phyloP scores from a whole-genome alignment of 53 echinoderm and acorn worm genomes.

The Zoroaster sp. region DNA sequence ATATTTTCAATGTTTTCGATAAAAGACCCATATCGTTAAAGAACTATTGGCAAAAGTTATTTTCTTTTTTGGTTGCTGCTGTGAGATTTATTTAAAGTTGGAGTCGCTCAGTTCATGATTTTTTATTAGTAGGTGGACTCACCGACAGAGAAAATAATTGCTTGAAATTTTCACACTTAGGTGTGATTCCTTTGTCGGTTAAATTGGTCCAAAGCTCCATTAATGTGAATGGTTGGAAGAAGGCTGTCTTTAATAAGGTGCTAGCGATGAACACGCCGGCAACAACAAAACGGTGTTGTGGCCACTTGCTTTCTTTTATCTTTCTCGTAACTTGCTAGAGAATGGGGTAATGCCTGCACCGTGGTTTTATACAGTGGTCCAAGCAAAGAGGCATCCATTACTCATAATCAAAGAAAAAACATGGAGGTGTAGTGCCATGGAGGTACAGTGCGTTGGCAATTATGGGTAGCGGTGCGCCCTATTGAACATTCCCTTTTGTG shows the following conservation, averaged over 20 bases:
- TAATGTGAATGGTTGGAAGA: neutral
- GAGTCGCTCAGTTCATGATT: too few relatives aligned
- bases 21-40: too few relatives aligned
- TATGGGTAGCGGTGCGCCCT: neutral
- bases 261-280: neutral
- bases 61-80: too few relatives aligned
- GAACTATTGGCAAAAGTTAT: too few relatives aligned
- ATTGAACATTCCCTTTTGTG: conserved; percentile 11
- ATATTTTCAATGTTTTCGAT: too few relatives aligned
- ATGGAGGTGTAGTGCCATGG: neutral
- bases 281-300: neutral
- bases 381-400: too few relatives aligned
- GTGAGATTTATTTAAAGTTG: too few relatives aligned
- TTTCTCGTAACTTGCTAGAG: neutral
- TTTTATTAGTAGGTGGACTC: neutral
- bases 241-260: conserved; percentile 1
- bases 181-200: conserved; percentile 9
- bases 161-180: conserved; percentile 15
- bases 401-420: too few relatives aligned
- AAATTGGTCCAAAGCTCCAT: neutral
- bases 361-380: too few relatives aligned
- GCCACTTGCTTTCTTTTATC: neutral
- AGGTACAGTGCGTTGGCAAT: neutral
- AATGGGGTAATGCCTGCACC: too few relatives aligned
- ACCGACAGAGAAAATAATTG: neutral